phyloP scores from a whole-genome alignment of 2,797 vertebrate species.

The Pseudopleuronectes americanus region DNA sequence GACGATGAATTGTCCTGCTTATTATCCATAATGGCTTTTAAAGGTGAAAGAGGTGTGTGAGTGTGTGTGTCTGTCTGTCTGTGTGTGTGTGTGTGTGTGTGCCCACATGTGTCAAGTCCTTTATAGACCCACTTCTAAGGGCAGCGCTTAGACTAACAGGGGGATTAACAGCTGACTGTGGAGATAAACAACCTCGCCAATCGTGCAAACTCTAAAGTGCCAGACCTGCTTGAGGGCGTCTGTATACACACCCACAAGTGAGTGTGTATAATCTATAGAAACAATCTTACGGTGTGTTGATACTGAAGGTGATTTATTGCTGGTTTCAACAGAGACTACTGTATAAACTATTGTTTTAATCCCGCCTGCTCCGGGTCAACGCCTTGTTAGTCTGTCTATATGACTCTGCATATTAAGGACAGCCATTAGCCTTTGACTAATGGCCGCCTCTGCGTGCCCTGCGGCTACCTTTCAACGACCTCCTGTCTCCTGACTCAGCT shows the following conservation, averaged over 20 bases:
- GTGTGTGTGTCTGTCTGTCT: not conserved
- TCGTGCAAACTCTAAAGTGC: constrained; percentile 73
- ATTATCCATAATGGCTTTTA: constrained; percentile 16
- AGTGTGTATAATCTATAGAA: constrained; percentile 87
- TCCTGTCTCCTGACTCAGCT: constrained; percentile 36
- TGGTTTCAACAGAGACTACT: constrained; percentile 75
- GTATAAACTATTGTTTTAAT: constrained; percentile 84
- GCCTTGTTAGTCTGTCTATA: constrained; percentile 74
- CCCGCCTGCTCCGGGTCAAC: constrained; percentile 65
- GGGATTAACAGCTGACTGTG: constrained; percentile 76
- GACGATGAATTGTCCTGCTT: not conserved
- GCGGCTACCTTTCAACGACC: constrained; percentile 42
- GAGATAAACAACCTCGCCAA: constrained; percentile 80
- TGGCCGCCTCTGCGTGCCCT: constrained; percentile 56
- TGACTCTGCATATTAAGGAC: constrained; percentile 69
- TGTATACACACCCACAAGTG: constrained; percentile 82
- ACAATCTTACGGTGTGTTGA: constrained; percentile 86
- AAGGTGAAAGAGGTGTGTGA: constrained; percentile 28
- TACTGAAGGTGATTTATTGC: constrained; percentile 82
- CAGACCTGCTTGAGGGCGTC: constrained; percentile 71
- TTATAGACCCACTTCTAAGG: constrained; percentile 42
- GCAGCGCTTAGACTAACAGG: constrained; percentile 65
- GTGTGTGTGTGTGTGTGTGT: constrained; percentile 14
- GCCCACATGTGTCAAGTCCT: not conserved
- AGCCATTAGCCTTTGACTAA: constrained; percentile 70